These are phyloP conservation scores for Cossypha dichroa DNA, from an alignment of 2,797 vertebrate genomes.

Conservation along the genomic window DNA sequence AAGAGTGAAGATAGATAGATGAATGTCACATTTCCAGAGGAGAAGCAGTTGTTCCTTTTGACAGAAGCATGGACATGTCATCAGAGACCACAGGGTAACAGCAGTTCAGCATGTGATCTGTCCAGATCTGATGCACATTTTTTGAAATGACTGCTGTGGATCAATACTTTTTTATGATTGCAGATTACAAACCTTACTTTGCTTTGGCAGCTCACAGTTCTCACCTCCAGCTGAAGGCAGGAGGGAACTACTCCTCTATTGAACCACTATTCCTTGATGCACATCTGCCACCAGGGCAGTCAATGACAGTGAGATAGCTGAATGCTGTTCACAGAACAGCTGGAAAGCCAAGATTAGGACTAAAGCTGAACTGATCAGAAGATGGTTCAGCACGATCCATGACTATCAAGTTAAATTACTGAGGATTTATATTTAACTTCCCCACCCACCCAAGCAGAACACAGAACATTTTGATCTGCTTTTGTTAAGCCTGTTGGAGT, in stretches of 20 bases:
- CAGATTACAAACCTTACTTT: neutral
- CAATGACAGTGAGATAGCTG: neutral
- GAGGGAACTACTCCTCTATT: neutral
- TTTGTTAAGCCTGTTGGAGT: neutral
- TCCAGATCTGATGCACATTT: neutral
- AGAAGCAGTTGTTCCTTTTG: neutral
- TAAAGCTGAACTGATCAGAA: neutral
- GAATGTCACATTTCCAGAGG: neutral
- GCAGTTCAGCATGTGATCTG: neutral
- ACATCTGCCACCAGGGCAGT: neutral
- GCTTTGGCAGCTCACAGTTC: neutral
- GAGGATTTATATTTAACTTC: neutral
- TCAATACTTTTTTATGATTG: neutral
- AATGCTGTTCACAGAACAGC: neutral
- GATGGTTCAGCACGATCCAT: neutral
- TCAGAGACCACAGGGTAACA: neutral
- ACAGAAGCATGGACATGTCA: neutral
- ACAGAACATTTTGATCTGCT: neutral
- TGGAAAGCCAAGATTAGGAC: neutral
- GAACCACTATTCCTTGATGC: neutral
- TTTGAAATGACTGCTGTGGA: neutral
- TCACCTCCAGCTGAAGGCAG: neutral
- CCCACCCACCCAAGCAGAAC: neutral
- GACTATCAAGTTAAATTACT: neutral
- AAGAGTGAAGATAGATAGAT: neutral